These are phyloP conservation scores for Diadema setosum DNA, from an alignment of 35 echinoderm and acorn worm species.

Conservation along the genomic window DNA sequence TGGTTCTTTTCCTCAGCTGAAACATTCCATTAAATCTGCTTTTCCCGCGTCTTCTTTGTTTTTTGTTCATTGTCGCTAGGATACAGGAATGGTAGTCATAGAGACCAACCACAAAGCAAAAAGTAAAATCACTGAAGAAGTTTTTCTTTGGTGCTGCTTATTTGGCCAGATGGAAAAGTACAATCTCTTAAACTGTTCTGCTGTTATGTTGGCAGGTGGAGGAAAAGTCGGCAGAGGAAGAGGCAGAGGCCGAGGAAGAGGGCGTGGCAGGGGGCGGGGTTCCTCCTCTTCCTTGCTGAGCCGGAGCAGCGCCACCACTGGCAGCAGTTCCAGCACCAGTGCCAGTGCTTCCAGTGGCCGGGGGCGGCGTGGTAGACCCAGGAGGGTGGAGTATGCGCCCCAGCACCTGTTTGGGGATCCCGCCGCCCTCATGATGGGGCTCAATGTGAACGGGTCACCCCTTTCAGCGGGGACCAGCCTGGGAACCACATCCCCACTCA, in stretches of 20 bases:
- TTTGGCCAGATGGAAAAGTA: neutral
- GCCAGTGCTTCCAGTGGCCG: neutral
- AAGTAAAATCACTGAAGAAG: no score
- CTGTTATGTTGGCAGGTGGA: neutral
- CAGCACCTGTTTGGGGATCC: conserved; percentile 9
- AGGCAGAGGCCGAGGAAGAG: conserved; percentile 1
- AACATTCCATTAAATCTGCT: no score
- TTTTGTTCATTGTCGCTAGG: no score
- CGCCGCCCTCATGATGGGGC: neutral
- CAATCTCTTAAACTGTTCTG: neutral
- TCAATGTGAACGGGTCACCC: conserved; percentile 2
- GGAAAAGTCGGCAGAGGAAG: neutral
- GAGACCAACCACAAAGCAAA: no score
- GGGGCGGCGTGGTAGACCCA: conserved; percentile 26
- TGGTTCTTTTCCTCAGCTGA: no score
- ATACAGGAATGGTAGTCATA: neutral
- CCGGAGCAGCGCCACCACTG: neutral
- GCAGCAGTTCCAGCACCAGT: neutral
- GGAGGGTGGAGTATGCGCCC: conserved; percentile 29
- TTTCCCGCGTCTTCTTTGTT: no score
- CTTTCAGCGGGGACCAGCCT: neutral
- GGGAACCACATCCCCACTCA: neutral
- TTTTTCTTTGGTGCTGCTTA: no score
- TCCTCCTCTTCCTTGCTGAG: neutral
- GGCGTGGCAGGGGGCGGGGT: conserved; percentile 2